These are phyloP conservation scores for Chrysemys picta DNA, from an alignment of 2,113 vertebrate genomes.

Conservation along the genomic window DNA sequence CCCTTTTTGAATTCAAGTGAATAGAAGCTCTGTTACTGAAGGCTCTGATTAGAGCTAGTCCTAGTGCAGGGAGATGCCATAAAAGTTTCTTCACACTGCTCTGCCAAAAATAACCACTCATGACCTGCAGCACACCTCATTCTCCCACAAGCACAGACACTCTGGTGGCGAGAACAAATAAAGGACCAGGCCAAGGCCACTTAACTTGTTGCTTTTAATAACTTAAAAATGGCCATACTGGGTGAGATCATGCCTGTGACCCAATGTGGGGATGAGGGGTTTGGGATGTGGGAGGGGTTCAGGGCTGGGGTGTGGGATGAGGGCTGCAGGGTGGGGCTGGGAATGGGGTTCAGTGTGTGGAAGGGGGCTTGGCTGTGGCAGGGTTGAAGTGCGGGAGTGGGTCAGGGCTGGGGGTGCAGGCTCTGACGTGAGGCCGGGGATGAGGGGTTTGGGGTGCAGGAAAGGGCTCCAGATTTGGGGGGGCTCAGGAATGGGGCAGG, in stretches of 20 bases:
- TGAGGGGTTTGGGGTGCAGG: too few relatives aligned
- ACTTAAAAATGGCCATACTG: neutral
- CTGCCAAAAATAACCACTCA: neutral
- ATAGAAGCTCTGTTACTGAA: neutral
- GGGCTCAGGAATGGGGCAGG: too few relatives aligned
- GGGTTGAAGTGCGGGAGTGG: too few relatives aligned
- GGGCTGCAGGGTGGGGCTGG: too few relatives aligned
- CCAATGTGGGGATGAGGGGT: too few relatives aligned
- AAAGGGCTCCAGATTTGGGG: too few relatives aligned
- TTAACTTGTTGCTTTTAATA: neutral
- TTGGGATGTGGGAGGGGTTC: too few relatives aligned
- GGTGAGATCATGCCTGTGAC: neutral
- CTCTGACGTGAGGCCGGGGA: too few relatives aligned
- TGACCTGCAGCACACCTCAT: neutral
- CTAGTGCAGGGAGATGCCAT: neutral
- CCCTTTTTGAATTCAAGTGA: neutral
- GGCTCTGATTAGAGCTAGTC: neutral
- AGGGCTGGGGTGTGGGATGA: too few relatives aligned
- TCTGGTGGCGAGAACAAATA: rapidly evolving
- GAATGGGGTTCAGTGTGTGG: too few relatives aligned
- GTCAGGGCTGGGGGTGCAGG: too few relatives aligned
- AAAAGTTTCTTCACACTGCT: neutral
- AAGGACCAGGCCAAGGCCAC: neutral
- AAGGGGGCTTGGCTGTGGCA: too few relatives aligned
- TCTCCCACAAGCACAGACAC: neutral